These are phyloP conservation scores for Andricus quercusramuli DNA, from an alignment of 2,888 invertebrate species.

Conservation along the genomic window DNA sequence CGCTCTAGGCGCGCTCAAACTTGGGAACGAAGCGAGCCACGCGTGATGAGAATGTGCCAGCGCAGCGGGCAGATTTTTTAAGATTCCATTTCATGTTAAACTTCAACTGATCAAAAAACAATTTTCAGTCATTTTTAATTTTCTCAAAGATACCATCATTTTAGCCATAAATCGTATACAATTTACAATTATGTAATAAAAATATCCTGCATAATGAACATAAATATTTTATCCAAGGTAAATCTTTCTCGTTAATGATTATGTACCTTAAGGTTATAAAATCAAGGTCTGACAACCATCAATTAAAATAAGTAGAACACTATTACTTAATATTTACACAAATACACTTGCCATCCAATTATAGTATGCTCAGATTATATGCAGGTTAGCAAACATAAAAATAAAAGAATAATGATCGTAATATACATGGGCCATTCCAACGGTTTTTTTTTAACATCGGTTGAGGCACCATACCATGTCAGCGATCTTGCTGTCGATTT, in stretches of 20 bases:
- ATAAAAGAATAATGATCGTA: not conserved
- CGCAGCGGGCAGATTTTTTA: no score
- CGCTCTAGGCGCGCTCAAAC: no score
- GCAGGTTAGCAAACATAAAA: no score
- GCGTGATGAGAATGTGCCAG: no score
- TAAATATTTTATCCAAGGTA: not conserved
- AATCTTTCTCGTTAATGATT: not conserved
- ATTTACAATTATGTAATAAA: not conserved
- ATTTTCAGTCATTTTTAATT: not conserved
- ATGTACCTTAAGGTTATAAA: not conserved
- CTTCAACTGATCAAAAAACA: no score
- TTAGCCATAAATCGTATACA: not conserved
- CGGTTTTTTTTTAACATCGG: no score
- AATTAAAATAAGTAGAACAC: not conserved
- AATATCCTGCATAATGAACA: not conserved
- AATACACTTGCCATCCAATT: not conserved
- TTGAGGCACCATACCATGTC: no score
- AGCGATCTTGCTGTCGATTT: no score
- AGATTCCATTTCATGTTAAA: no score
- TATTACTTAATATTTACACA: not conserved
- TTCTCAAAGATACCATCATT: not conserved
- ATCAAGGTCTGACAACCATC: conserved; percentile 2
- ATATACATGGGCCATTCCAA: not conserved
- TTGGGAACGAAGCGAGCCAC: no score
- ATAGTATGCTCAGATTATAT: not conserved